Evolutionary conservation across 2,113 vertebrate species (phyloP).

Genomic region (Uria aalge): DNA sequence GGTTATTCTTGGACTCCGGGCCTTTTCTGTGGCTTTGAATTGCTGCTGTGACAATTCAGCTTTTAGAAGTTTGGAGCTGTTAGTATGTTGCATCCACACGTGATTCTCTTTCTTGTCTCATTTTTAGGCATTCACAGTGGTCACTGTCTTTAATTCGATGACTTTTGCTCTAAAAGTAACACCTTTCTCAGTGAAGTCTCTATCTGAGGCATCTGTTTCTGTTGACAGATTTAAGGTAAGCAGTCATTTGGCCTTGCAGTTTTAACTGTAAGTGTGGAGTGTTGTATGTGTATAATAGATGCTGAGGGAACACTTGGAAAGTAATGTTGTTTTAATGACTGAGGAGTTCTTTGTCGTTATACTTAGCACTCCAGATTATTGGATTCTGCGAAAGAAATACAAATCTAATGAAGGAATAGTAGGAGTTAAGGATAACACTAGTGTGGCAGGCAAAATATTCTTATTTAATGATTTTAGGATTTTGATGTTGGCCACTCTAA

Average conservation of each 20-base stretch:
- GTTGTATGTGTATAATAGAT: not conserved
- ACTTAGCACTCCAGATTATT: not conserved
- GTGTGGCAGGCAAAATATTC: not conserved
- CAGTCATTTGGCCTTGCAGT: not conserved
- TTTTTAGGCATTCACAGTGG: slow-evolving; percentile 90
- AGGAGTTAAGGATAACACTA: not conserved
- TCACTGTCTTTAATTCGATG: slow-evolving; percentile 95
- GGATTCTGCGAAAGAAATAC: not conserved
- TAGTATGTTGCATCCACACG: not conserved
- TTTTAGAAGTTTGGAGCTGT: not conserved
- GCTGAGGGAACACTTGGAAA: not conserved
- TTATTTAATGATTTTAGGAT: not conserved
- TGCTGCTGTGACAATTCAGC: not conserved
- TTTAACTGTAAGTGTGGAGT: not conserved
- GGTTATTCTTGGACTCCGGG: not conserved
- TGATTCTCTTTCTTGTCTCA: not conserved
- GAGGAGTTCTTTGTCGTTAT: not conserved
- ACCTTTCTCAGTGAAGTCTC: slow-evolving; percentile 91
- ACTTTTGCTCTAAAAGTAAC: slow-evolving; percentile 96
- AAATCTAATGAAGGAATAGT: not conserved
- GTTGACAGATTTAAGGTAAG: slow-evolving; percentile 91
- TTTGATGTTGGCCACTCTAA: not conserved
- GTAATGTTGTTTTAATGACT: not conserved
- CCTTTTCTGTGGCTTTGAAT: not conserved
- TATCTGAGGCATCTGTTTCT: slow-evolving; percentile 90